Base-by-base conservation (phyloP, 2,888 invertebrate genomes). In the Melieria crassipennis region DNA sequence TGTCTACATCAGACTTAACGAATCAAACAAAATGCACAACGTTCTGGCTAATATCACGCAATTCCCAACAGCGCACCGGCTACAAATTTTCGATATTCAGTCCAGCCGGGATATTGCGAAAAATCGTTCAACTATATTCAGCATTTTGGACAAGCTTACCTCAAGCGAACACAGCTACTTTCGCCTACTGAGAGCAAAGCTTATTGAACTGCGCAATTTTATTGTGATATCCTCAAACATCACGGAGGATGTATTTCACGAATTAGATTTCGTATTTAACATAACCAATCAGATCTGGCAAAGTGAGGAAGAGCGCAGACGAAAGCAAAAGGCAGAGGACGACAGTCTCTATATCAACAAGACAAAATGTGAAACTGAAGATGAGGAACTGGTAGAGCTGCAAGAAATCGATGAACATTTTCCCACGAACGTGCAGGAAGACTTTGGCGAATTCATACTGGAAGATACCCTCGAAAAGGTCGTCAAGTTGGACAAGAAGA, bases 301-400 rank as follows among this genome's bases (percentile, higher is more conserved):
- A 79, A 89, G 91, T 71, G 93, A 95, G 78, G 92, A 94, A 79
- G 89, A 90, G 64, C 90, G 91, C 45, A 89, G 90, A 16, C 91
- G 91, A 76, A 88, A 88, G 78, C 90, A 90, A 78, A 90, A 92
- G 76, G 89, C 89, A 66, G 94, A 94, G 78, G 92, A 93, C 72
- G 94, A 94, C 67, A 92, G 92, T 77, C 87, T 96, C 60, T 94
- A 93, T 84, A 91, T 91, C 70, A 92, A 91, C 9, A 92, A 91
- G 81, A 90, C 91, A 0, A 90, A 90, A 85, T 91, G 91, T 68
- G 90, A 90, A 77, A 89, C 90, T 30, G 89, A 91, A 80, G 89
- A 91, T 30, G 94, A 94, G 79, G 93, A 93, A 74, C 89, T 91
- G 16, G 88, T 90, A 72, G 90, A 91, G 0, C 84, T 88, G 16